Base-by-base conservation (phyloP, 2,797 vertebrate species). In the Sebastes variabilis region DNA sequence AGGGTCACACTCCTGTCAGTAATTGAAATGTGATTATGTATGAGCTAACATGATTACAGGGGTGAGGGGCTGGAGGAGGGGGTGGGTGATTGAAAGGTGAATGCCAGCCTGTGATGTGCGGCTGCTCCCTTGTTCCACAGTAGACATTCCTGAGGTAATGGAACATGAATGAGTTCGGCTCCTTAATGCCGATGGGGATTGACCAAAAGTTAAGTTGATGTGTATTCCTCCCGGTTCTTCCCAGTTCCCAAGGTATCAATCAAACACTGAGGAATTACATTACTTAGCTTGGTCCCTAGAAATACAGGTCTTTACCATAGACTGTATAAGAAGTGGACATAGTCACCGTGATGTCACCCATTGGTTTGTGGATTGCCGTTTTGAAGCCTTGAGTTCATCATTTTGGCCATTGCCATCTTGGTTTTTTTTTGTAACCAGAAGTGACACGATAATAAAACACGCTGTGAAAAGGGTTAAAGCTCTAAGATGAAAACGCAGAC, bases 1-100 rank as follows among this genome's bases (percentile, higher is more conserved):
- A 85, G 93, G 95, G 95, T 95, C 94, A 94, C 90, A 92, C 92
- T 95, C 92, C 92, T 95, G 94, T 95, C 94, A 94, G 94, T 95
- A 95, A 95, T 95, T 94, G 93, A 94, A 95, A 95, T 95, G 91
- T 36, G 90, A 94, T 96, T 95, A 93, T 94, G 92, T 92, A 95
- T 92, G 93, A 95, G 94, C 93, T 96, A 95, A 95, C 93, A 80
- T 93, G 94, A 95, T 95, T 94, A 95, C 86, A 91, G 92, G 85
- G 82, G 73, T 80, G 79, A 82, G 86, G 88, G 82, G 65, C 62
- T 81, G 69, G 46, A 56, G 67, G 49, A 46, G 66, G 60, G 30
- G 56, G 22, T 81, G 87, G 86, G 78, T 92, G 92, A 93, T 87
- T 94, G 92, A 92, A 95, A 95, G 94, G 93, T 94, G 93, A 95